Percentiles rank a stretch among this genome's conserved stretches.
Evolutionary conservation across 2,888 invertebrate genomes (phyloP).

Genomic region (Tachina grossa): DNA sequence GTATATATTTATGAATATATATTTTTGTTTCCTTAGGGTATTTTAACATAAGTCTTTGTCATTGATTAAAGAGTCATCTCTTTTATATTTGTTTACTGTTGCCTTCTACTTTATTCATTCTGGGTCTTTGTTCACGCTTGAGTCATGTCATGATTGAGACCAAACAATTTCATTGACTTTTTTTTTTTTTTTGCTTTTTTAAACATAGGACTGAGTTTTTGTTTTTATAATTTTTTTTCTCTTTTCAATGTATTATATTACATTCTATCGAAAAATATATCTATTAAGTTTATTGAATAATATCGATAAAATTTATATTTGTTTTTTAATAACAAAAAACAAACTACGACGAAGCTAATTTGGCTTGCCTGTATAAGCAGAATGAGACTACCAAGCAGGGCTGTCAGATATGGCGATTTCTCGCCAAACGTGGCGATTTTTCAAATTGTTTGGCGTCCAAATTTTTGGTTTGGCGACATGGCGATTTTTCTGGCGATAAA

Average conservation of each 20-base stretch:
- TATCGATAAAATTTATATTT: too few relatives aligned
- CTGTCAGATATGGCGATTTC: too few relatives aligned
- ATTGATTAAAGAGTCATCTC: conserved; percentile 47
- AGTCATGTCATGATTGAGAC: conserved; percentile 35
- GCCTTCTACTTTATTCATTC: background rate
- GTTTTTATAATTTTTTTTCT: conserved; percentile 1
- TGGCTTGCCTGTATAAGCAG: too few relatives aligned
- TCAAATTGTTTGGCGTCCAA: too few relatives aligned
- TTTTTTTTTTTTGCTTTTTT: background rate
- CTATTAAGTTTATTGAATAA: background rate
- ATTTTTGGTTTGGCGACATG: too few relatives aligned
- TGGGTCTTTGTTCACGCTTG: conserved; percentile 48
- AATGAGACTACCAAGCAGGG: too few relatives aligned
- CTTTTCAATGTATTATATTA: conserved; percentile 1
- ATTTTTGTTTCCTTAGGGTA: conserved; percentile 6
- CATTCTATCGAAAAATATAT: conserved; percentile 10
- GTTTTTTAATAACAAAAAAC: too few relatives aligned
- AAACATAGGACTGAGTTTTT: conserved; percentile 6
- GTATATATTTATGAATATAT: too few relatives aligned
- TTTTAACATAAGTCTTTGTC: conserved; percentile 37
- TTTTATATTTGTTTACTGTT: conserved; percentile 20
- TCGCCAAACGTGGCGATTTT: too few relatives aligned
- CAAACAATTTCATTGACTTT: conserved; percentile 20
- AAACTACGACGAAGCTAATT: too few relatives aligned
- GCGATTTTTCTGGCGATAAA: too few relatives aligned